These are phyloP conservation scores for Panthera uncia DNA, from an alignment of 2,113 vertebrate genomes.

Conservation along the genomic window DNA sequence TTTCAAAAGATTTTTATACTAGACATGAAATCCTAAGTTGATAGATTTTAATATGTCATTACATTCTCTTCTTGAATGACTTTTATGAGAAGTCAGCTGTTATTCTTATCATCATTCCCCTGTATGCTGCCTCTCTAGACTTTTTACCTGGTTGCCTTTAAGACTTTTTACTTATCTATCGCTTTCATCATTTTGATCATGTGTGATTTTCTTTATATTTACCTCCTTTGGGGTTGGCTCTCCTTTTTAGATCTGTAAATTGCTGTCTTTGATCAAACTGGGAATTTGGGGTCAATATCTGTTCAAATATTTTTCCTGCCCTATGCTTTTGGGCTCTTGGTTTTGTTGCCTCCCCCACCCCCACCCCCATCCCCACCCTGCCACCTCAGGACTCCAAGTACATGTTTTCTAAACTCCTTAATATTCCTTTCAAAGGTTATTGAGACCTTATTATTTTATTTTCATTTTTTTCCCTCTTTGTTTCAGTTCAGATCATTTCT, in stretches of 20 bases:
- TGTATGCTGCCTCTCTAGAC: not conserved
- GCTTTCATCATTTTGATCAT: not conserved
- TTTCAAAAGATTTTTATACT: not conserved
- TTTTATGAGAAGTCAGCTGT: not conserved
- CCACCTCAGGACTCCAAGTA: not conserved
- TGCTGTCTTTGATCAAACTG: conserved; percentile 11
- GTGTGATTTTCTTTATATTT: not conserved
- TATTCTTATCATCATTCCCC: not conserved
- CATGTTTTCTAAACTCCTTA: not conserved
- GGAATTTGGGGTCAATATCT: not conserved
- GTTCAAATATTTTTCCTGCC: not conserved
- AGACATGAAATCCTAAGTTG: not conserved
- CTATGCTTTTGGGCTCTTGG: not conserved
- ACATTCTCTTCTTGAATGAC: not conserved
- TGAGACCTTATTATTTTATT: not conserved
- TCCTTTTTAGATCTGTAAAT: not conserved
- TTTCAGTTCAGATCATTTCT: not conserved
- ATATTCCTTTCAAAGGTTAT: not conserved
- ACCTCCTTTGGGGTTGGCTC: not conserved
- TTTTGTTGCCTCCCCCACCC: not conserved
- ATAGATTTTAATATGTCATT: not conserved
- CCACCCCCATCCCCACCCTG: not conserved
- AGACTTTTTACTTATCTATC: not conserved
- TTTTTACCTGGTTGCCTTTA: not conserved
- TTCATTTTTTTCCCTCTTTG: not conserved